A percentile compares a stretch with the other conserved stretches of the same genome.
These are phyloP conservation scores for Sinosuthora webbiana DNA, from an alignment of 2,113 vertebrate genomes.

Conservation along the genomic window DNA sequence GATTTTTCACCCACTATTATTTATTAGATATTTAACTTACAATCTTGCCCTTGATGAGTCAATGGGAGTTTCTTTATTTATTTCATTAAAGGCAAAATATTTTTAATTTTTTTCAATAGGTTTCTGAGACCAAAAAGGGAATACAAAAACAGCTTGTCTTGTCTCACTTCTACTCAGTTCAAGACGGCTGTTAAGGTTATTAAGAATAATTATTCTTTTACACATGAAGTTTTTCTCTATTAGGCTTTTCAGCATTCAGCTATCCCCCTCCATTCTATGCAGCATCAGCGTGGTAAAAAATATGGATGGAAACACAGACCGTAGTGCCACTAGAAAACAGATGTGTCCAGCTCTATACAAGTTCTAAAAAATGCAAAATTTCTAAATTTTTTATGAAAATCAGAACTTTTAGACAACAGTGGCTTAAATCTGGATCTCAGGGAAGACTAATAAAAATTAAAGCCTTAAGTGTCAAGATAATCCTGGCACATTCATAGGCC, in stretches of 20 bases:
- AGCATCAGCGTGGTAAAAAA: neutral
- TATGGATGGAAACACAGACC: fast-evolving
- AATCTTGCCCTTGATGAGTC: neutral
- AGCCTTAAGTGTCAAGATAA: neutral
- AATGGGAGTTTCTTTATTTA: neutral
- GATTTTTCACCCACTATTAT: neutral
- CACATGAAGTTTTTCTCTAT: neutral
- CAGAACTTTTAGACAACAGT: neutral
- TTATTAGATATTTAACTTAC: neutral
- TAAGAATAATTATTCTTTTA: neutral
- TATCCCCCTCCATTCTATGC: neutral
- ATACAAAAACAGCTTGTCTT: neutral
- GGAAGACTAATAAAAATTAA: neutral
- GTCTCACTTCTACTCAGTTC: neutral
- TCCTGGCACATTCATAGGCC: neutral
- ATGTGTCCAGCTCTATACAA: neutral
- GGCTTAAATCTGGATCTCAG: neutral
- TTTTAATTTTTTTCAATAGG: neutral
- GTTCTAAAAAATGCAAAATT: neutral
- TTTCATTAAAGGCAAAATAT: neutral
- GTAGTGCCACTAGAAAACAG: neutral
- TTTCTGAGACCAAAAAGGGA: neutral
- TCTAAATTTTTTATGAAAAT: neutral
- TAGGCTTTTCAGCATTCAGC: neutral
- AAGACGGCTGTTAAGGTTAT: neutral